Conservation (phyloP, 1,140 invertebrate species). For the Megalonaias nervosa region DNA sequence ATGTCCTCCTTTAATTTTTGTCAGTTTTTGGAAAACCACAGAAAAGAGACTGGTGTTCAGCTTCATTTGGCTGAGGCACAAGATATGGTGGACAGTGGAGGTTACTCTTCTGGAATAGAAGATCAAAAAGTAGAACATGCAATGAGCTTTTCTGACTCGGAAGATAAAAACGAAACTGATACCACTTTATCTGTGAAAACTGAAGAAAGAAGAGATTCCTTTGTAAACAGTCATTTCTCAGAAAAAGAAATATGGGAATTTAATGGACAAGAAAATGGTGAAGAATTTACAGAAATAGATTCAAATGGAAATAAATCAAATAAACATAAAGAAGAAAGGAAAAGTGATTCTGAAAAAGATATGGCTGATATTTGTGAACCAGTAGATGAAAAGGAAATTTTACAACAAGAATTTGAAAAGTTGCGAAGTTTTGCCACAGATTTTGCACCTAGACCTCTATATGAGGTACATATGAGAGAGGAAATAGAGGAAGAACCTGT, state of each 20-base stretch:
- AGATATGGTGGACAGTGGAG: conserved; percentile 15
- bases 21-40: conserved; percentile 55
- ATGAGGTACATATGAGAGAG: conserved; percentile 45
- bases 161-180: background rate
- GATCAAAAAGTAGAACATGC: background rate
- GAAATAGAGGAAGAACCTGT: conserved; percentile 33
- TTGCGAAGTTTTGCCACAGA: conserved; percentile 53
- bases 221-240: too few species aligned
- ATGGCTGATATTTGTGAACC: conserved; percentile 7
- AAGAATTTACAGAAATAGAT: conserved; percentile 1
- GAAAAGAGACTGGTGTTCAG: conserved; percentile 35
- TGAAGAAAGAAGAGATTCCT: too few species aligned
- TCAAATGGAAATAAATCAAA: conserved; percentile 21
- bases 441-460: conserved; percentile 37
- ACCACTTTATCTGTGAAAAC: background rate
- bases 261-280: background rate
- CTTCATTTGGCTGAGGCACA: conserved; percentile 19
- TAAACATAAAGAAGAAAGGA: conserved; percentile 4
- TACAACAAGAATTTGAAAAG: conserved; percentile 55
- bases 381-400: conserved; percentile 9
- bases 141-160: background rate
- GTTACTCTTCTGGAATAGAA: background rate
- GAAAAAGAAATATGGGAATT: too few species aligned
- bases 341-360: background rate
- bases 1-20: conserved; percentile 24